Evolutionary conservation across 2,113 vertebrate species (phyloP).

Genomic region (Camelus dromedarius): DNA sequence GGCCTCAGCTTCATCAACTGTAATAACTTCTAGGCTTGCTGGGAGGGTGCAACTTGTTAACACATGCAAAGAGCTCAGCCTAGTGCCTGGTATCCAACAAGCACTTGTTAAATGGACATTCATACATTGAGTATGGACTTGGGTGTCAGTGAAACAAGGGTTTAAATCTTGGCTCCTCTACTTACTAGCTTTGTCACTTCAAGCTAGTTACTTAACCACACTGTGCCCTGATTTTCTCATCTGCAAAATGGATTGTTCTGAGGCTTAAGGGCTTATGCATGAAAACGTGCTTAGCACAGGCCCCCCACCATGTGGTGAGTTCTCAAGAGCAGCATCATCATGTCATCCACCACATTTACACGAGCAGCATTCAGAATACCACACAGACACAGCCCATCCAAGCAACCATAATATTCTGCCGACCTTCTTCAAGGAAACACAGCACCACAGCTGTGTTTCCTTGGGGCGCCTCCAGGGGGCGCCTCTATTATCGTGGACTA

Average conservation of each 20-base stretch:
- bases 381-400: not conserved
- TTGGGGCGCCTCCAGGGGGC: not conserved
- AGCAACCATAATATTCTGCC: accelerated
- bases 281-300: not conserved
- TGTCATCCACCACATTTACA: not conserved
- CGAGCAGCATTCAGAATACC: not conserved
- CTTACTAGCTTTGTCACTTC: not conserved
- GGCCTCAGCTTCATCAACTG: not conserved
- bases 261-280: not conserved
- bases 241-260: not conserved
- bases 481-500: accelerated
- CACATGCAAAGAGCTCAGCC: not conserved
- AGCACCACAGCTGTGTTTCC: no score
- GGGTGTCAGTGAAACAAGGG: not conserved
- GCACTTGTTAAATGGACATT: not conserved
- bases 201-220: not conserved
- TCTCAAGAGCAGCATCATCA: not conserved
- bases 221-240: not conserved
- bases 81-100: not conserved
- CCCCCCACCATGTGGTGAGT: not conserved
- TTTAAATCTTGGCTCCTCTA: not conserved
- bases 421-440: accelerated
- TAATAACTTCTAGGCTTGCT: not conserved
- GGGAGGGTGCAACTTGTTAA: not conserved
- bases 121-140: not conserved